Percentiles rank a stretch among this genome's conserved stretches.
Conservation (phyloP, 1,140 invertebrate genomes). For the Acromyrmex charruanus region DNA sequence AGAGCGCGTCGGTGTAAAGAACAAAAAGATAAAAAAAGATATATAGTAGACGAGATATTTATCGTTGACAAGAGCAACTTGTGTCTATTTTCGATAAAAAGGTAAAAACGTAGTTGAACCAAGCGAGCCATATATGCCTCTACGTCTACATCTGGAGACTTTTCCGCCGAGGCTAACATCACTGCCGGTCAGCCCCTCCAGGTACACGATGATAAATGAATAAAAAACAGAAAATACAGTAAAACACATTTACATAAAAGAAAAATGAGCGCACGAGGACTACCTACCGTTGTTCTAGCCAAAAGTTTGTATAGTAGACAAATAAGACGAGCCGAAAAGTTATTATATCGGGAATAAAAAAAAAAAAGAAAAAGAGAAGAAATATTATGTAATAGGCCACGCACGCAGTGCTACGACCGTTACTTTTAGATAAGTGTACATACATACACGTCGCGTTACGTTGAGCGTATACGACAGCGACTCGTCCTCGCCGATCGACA, state of each 20-base stretch:
- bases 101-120: constrained; percentile 35
- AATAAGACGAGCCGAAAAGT: constrained; percentile 41
- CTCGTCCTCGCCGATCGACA: constrained; percentile 23
- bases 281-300: constrained; percentile 54
- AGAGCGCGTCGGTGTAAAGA: constrained; percentile 34
- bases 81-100: constrained; percentile 58
- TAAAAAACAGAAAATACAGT: constrained; percentile 35
- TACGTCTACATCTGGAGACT: constrained; percentile 46
- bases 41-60: constrained; percentile 34
- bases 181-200: constrained; percentile 52
- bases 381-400: constrained; percentile 34
- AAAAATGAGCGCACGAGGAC: constrained; percentile 26
- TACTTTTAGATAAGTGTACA: constrained; percentile 62
- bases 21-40: constrained; percentile 27
- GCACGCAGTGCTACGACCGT: constrained; percentile 49
- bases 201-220: constrained; percentile 44
- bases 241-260: constrained; percentile 46
- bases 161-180: constrained; percentile 50
- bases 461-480: constrained; percentile 66
- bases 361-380: constrained; percentile 10
- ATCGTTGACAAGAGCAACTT: constrained; percentile 25
- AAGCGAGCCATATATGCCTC: background rate
- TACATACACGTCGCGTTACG: constrained; percentile 67
- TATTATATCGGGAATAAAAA: constrained; percentile 22
- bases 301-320: constrained; percentile 61